Conservation (phyloP, 2,113 vertebrate species). For the Corvus cornix region DNA sequence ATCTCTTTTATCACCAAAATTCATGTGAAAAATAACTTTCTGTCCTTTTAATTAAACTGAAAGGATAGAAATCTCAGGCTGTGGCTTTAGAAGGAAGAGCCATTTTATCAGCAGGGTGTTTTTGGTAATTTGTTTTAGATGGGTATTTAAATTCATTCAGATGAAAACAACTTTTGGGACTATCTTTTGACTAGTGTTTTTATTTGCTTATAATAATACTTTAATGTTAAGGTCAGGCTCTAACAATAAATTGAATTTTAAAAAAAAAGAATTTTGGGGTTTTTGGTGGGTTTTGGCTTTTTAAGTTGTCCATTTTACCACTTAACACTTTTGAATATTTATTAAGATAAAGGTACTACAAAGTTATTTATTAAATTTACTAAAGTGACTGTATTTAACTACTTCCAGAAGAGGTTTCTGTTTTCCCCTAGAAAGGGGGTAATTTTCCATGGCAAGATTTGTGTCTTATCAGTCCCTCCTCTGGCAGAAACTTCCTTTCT, state of each 20-base stretch:
- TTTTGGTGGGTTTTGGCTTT: not conserved
- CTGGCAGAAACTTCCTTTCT: not conserved
- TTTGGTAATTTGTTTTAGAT: not conserved
- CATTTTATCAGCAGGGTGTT: not conserved
- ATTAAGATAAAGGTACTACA: not conserved
- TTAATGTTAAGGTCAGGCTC: rapidly evolving
- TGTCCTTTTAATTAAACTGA: not conserved
- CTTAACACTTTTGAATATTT: not conserved
- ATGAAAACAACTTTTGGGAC: not conserved
- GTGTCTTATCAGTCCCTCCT: rapidly evolving
- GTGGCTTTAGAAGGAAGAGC: not conserved
- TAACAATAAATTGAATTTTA: not conserved
- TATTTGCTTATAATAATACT: not conserved
- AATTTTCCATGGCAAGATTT: not conserved
- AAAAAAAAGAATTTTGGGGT: rapidly evolving
- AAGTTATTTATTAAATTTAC: not conserved
- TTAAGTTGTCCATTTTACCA: not conserved
- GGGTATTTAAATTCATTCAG: not conserved
- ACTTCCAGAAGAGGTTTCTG: not conserved
- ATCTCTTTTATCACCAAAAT: not conserved
- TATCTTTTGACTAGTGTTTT: not conserved
- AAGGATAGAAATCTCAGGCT: not conserved
- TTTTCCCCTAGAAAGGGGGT: not conserved
- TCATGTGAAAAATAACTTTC: not conserved
- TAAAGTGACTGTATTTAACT: not conserved